phyloP scores from a whole-genome alignment of 2,888 invertebrate species.

The Rhagium mordax region DNA sequence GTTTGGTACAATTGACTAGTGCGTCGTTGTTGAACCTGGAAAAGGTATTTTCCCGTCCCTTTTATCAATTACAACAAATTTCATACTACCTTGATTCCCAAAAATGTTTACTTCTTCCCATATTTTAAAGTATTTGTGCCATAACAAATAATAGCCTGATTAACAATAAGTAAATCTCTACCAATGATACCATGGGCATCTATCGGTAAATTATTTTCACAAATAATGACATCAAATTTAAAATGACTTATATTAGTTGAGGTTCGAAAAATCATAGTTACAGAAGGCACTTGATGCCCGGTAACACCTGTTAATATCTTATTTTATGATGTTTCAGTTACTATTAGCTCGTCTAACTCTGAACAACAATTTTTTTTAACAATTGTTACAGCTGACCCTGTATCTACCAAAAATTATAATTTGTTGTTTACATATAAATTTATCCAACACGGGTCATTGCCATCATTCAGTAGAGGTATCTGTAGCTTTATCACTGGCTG shows the following conservation, averaged over 20 bases:
- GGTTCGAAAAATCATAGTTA: background rate
- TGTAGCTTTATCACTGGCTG: background rate
- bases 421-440: background rate
- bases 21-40: no score
- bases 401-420: background rate
- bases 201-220: background rate
- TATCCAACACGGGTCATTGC: no score
- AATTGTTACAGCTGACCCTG: background rate
- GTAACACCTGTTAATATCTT: background rate
- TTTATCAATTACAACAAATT: no score
- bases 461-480: background rate
- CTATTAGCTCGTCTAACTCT: background rate
- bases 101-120: background rate
- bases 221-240: background rate
- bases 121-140: background rate
- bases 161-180: background rate
- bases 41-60: no score
- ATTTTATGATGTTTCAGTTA: background rate
- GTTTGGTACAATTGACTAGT: no score
- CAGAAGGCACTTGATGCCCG: background rate
- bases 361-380: background rate
- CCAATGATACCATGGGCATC: background rate
- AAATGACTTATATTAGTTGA: background rate
- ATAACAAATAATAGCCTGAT: background rate
- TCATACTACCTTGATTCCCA: no score